A percentile compares a stretch with the other conserved stretches of the same genome.
These are phyloP conservation scores for Scaptomyza flava DNA, from an alignment of 2,888 invertebrate species.

Conservation along the genomic window DNA sequence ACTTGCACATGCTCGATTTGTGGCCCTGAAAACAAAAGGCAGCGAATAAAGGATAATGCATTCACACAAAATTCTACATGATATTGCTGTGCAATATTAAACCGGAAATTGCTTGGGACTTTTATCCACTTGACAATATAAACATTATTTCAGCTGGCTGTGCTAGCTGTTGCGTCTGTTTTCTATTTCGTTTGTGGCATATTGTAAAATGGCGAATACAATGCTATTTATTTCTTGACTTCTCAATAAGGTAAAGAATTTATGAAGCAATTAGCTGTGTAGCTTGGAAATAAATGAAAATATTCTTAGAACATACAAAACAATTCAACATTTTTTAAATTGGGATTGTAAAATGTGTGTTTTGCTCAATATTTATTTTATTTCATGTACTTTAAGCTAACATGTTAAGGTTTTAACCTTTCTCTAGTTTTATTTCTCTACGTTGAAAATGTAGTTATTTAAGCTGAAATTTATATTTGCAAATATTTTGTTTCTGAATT, in stretches of 20 bases:
- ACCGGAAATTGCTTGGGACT: background rate
- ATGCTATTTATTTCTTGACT: background rate
- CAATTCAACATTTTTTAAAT: too few species aligned
- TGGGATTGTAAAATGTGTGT: too few species aligned
- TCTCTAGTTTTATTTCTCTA: too few species aligned
- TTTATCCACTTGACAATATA: conserved; percentile 4
- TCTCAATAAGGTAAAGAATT: background rate
- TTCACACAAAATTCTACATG: conserved; percentile 13
- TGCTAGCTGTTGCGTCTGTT: conserved; percentile 1
- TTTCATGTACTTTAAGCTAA: too few species aligned
- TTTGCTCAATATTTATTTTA: too few species aligned
- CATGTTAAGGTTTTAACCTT: too few species aligned
- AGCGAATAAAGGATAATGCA: conserved; percentile 19
- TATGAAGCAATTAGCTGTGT: background rate
- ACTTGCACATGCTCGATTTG: conserved; percentile 37
- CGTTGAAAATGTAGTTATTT: too few species aligned
- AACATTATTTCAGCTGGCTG: background rate
- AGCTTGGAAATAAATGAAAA: background rate
- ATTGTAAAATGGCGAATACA: background rate
- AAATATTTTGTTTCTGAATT: too few species aligned
- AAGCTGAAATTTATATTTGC: too few species aligned
- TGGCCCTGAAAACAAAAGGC: conserved; percentile 25
- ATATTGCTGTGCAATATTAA: conserved; percentile 4
- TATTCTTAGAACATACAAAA: too few species aligned
- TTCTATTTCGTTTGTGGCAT: background rate